Evolutionary conservation across 2,113 vertebrate genomes (phyloP), one percentile per base, ranked within the genome.

Genomic region (Dipodomys stephensi): DNA sequence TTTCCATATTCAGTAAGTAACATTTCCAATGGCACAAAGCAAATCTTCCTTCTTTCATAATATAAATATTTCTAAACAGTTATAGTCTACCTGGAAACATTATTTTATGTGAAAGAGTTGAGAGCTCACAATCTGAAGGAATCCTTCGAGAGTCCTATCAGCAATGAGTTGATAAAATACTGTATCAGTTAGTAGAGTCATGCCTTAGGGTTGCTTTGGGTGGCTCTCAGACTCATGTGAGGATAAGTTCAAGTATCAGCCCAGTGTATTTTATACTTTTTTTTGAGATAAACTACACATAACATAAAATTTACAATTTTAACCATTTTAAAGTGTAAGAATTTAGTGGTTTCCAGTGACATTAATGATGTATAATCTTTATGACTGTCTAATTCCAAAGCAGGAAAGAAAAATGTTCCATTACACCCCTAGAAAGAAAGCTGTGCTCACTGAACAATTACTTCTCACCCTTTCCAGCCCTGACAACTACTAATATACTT

Each of bases 61-160:
- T 77, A 46, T 87, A 68, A 83, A 46, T 83, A 39, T 68, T 83
- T 77, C 44, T 87, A 87, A 94, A 57, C 11, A 82, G 16, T 64
- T 64, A 82, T 73, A 32, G 19, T 76, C 73, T 65, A 15, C 46
- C 44, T 91, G 60, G 23, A 20, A 91, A 39, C 87, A n/a, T 72
- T 16, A n/a, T 90, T 82, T 71, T 81, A 76, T 68, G 62, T 46
- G 53, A 57, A 91, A 69, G 78, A 92, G 23, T 69, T 15, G 64
- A 94, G 49, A 53, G 6, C 64, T 94, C 78, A 78, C 35, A 77
- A 3, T 53, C 64, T 71, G 73, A 84, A 89, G 80, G 67, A 93
- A 80, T 77, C 73, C 32, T 77, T 64, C 4, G 39, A 72, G 67
- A 86, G 82, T 69, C 82, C 53, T 82, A 18, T 46, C 64, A 79